Percentiles rank a stretch among this genome's conserved stretches.
These are phyloP conservation scores for Heloderma charlesbogerti DNA, from an alignment of 2,113 vertebrate species.

Conservation along the genomic window DNA sequence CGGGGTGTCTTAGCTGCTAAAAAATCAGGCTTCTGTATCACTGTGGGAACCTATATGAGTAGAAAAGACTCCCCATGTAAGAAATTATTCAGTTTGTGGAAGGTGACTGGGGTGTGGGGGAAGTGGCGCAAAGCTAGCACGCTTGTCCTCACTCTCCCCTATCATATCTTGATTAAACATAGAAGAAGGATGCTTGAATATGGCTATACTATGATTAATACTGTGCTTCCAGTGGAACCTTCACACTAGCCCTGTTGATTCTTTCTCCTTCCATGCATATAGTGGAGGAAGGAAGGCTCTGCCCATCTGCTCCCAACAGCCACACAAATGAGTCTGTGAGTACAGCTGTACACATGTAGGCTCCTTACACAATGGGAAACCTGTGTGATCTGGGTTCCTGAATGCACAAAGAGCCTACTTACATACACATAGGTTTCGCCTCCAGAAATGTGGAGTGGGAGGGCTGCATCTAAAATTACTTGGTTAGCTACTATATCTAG, in stretches of 20 bases:
- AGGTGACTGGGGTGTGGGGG: background rate
- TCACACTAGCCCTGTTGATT: background rate
- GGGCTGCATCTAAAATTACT: background rate
- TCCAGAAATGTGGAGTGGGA: background rate
- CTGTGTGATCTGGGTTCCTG: background rate
- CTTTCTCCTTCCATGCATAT: background rate
- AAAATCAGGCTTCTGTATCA: background rate
- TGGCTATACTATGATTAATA: background rate
- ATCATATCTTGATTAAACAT: background rate
- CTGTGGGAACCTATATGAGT: background rate
- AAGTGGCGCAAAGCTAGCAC: background rate
- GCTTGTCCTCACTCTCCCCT: background rate
- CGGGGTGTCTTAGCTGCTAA: background rate
- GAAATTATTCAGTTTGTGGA: background rate
- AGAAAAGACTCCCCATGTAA: background rate
- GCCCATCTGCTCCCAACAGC: too few species aligned
- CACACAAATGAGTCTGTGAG: background rate
- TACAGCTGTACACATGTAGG: background rate
- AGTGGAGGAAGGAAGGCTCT: background rate
- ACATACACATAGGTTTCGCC: background rate
- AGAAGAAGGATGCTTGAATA: background rate
- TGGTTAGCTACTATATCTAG: background rate
- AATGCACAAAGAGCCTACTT: background rate
- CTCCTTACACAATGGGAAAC: background rate
- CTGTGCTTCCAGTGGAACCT: background rate